Percentiles rank a stretch among this genome's conserved stretches.
phyloP scores from a whole-genome alignment of 2,797 vertebrate genomes.

The Labroides dimidiatus region DNA sequence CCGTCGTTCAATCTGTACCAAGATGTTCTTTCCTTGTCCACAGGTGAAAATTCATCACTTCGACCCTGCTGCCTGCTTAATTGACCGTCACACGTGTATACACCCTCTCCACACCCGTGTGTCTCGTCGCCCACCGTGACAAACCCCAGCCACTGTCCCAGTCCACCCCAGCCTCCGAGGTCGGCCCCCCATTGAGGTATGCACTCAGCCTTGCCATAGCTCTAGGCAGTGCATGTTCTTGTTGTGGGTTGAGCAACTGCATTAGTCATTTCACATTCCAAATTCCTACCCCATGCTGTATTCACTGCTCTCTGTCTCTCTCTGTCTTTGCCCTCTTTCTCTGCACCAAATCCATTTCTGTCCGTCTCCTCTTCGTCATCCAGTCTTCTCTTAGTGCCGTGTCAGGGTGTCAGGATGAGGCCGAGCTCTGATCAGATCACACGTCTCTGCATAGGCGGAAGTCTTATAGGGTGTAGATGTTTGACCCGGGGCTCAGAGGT shows the following conservation, averaged over 20 bases:
- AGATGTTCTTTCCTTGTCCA: not conserved
- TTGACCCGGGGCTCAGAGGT: constrained; percentile 72
- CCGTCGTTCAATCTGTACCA: not conserved
- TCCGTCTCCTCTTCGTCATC: constrained; percentile 48
- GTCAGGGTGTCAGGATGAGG: too few species aligned
- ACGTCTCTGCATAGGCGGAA: constrained; percentile 59
- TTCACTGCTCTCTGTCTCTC: constrained; percentile 50
- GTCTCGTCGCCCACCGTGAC: constrained; percentile 36
- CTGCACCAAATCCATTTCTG: constrained; percentile 31
- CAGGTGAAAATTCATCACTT: constrained; percentile 48
- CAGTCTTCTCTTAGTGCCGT: too few species aligned
- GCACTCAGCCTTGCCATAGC: constrained; percentile 83
- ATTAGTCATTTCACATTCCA: constrained; percentile 88
- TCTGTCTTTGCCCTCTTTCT: constrained; percentile 15
- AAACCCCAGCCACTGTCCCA: constrained; percentile 46
- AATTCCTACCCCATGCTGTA: constrained; percentile 81
- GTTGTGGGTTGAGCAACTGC: constrained; percentile 87
- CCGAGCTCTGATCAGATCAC: constrained; percentile 53
- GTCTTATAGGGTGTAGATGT: constrained; percentile 62
- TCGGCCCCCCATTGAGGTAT: constrained; percentile 76
- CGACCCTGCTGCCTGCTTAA: constrained; percentile 29
- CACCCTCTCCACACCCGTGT: constrained; percentile 15
- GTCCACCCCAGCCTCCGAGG: constrained; percentile 45
- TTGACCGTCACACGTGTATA: constrained; percentile 52
- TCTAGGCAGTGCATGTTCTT: constrained; percentile 85